These are phyloP conservation scores for Anthonomus grandis DNA, from an alignment of 1,140 invertebrate genomes.

Conservation along the genomic window DNA sequence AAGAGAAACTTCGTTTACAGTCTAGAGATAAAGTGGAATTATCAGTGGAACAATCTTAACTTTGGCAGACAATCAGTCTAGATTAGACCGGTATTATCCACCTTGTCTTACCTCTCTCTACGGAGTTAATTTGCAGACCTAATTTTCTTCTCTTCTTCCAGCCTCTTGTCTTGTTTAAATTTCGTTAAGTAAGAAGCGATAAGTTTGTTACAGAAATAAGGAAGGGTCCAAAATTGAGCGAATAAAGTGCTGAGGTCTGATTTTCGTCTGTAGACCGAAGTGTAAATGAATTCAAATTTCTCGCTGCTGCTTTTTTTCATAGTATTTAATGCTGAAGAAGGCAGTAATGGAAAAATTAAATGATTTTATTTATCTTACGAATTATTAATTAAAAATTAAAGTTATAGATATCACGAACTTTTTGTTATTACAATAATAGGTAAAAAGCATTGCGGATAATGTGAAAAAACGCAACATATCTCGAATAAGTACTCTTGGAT, in stretches of 20 bases:
- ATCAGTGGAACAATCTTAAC: constrained; percentile 27
- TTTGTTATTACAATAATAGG: no score
- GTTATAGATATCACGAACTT: no score
- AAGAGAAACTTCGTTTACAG: constrained; percentile 28
- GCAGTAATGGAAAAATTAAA: no score
- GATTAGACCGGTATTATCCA: constrained; percentile 28
- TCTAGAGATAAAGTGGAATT: constrained; percentile 24
- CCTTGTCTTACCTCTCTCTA: constrained; percentile 27
- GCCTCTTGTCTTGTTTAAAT: constrained; percentile 24
- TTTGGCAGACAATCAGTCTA: constrained; percentile 29
- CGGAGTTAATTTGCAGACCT: constrained; percentile 25
- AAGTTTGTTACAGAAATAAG: not conserved
- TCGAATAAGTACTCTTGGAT: no score
- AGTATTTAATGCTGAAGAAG: no score
- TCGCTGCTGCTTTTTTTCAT: no score
- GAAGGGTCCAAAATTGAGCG: not conserved
- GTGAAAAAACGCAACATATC: no score
- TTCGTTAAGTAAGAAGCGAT: constrained; percentile 16
- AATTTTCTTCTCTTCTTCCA: constrained; percentile 13
- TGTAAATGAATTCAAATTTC: no score
- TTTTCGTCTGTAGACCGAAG: no score
- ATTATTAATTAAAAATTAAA: no score
- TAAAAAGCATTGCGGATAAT: no score
- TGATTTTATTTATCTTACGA: no score
- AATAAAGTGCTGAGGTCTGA: not conserved